Evolutionary conservation across 2,888 invertebrate genomes (phyloP), one percentile per base, ranked within the genome.

Genomic region (Agonopterix alstromeriana): DNA sequence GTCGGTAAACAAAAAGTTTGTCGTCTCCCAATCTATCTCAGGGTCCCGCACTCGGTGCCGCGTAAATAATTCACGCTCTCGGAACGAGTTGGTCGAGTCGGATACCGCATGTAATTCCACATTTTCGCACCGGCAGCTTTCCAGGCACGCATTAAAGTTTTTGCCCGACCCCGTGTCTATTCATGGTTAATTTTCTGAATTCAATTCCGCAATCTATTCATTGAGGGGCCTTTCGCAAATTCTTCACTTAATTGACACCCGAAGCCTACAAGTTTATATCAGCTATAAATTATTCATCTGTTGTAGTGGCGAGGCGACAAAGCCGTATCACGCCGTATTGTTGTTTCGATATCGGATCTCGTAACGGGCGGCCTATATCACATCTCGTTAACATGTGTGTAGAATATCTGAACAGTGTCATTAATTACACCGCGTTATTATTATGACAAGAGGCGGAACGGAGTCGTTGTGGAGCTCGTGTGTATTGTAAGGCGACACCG

Each of bases 101-200:
- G 70, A 77, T 73, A 63, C 76, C 76, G 71, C 73, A 65, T 74
- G 75, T 81, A 80, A 79, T 78, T 78, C 73, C 65, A 73, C 78
- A 76, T 79, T 80, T 78, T 82, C 78, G 68, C 79, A 70, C 76
- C 67, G 67, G 72, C 76, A 71, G 68, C 64, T 70, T 70, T 65
- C 61, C 65, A 65, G 67, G 66, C 69, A 77, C 76, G 70, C 76
- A 79, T 82, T 82, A 70, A 82, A 82, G 77, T 86, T 86, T 85
- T 83, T 84, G 72, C 71, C 61, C 60, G 58, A 64, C 54, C 63
- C 65, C 60, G 56, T 61, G 65, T 74, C 73, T 73, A 74, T 79
- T 78, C 72, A 70, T 69, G 73, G 75, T 75, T 81, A 78, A 84
- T 84, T 82, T 78, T 67, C 73, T 70, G 61, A 79, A 81, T 82